Percentiles rank a stretch among this genome's conserved stretches.
These are phyloP conservation scores for Podargus strigoides DNA, from an alignment of 2,797 vertebrate genomes.

Conservation along the genomic window DNA sequence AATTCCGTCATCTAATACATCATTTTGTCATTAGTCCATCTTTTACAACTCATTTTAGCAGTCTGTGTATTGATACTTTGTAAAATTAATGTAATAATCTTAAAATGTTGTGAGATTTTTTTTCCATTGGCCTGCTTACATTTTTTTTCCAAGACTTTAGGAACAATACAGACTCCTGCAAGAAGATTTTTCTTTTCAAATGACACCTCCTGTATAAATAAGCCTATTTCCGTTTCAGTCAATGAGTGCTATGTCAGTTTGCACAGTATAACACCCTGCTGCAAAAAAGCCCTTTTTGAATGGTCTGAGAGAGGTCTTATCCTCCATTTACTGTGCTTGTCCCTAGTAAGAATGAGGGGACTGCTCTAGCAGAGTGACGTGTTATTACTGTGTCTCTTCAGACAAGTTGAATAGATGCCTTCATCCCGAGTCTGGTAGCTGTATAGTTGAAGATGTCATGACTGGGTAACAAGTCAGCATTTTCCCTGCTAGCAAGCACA, in stretches of 20 bases:
- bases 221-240: neutral
- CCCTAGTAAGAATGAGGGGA: neutral
- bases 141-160: neutral
- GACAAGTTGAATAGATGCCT: neutral
- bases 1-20: conserved; percentile 26
- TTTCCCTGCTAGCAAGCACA: neutral
- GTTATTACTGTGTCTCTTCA: neutral
- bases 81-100: conserved; percentile 28
- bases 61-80: neutral
- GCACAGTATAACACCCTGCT: neutral
- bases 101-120: neutral
- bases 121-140: neutral
- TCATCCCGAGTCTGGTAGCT: neutral
- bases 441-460: neutral
- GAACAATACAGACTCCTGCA: neutral
- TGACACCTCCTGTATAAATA: neutral
- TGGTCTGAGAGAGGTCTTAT: neutral
- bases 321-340: neutral
- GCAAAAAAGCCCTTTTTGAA: neutral
- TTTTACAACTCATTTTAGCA: conserved; percentile 30
- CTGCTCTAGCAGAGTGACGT: neutral
- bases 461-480: neutral
- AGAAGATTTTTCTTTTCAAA: neutral
- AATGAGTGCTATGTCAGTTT: neutral
- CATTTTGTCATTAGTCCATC: conserved; percentile 8